Base-by-base conservation (phyloP, 1,140 invertebrate species). In the Ceratina calcarata region DNA sequence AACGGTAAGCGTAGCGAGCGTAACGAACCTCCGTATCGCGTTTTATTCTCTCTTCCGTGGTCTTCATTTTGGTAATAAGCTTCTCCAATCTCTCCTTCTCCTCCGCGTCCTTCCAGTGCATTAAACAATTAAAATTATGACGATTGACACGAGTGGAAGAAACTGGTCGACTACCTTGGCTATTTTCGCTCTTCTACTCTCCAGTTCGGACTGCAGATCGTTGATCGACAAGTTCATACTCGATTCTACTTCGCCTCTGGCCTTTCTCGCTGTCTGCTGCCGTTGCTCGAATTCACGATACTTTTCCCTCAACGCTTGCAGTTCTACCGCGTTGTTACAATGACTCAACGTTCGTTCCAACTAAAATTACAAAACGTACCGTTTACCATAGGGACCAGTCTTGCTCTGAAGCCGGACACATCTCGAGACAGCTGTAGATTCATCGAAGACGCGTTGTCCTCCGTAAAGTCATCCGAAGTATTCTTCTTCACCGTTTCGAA, bases 311-410 rank as follows among this genome's bases (percentile, higher is more conserved):
- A 95, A 84, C 16, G 93, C 93, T 77, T 95, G 91, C n/a, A 96
- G 83, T 84, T 96, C 95, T 94, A 70, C 1, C 87, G 76, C 58
- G 64, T 79, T 51, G 65, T 79, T 51, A 68, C 75, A 66, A 76
- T 73, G 57, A 64, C 3, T 53, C 18, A 10, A 45, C 37, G 37
- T n/a, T 32, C 65, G n/a, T 16, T 0, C 24, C 32, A 0, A 3
- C 6, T 6, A 57, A 18, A 13, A 10, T 24, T 57, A 27, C 0
- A 10, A 13, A 3, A 7, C 22, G 65, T 90, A 93, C 94, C 94
- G 91, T 95, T 95, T 61, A 96, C 94, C 2, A 96, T 88, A 6
- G 95, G 95, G 4, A 95, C 94, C 20, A 96, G 86, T 80, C 94
- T 92, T 16, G 92, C 91, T 84, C 95, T 95, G 75, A 95, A 94